phyloP scores from a whole-genome alignment of 2,888 invertebrate species.

The Spodoptera littoralis region DNA sequence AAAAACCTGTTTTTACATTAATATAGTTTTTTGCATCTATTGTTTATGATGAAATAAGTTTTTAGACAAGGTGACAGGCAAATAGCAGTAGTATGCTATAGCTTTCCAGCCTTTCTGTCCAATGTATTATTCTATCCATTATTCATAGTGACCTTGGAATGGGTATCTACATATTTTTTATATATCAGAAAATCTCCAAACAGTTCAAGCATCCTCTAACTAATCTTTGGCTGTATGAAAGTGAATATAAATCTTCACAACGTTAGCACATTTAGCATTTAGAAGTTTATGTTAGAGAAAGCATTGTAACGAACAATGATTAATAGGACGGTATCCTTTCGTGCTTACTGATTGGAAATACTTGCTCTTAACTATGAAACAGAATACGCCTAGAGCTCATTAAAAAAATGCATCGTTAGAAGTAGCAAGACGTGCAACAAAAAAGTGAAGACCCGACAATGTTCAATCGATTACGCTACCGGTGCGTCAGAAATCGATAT shows the following conservation, averaged over 20 bases:
- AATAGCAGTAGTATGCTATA: too few species aligned
- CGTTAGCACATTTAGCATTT: slow-evolving; percentile 26
- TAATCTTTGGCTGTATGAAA: slow-evolving; percentile 18
- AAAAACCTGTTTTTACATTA: too few species aligned
- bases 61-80: too few species aligned
- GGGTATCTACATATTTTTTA: too few species aligned
- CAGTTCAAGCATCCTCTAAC: too few species aligned
- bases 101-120: too few species aligned
- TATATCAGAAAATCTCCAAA: too few species aligned
- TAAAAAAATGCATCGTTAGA: slow-evolving; percentile 1
- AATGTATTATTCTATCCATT: too few species aligned
- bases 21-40: too few species aligned
- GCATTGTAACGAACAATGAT: slow-evolving; percentile 13
- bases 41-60: too few species aligned
- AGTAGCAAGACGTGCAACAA: not conserved
- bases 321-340: slow-evolving; percentile 3
- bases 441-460: slow-evolving; percentile 27
- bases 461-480: slow-evolving; percentile 36
- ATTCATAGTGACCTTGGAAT: too few species aligned
- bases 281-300: slow-evolving; percentile 29
- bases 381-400: not conserved
- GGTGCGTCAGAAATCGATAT: slow-evolving; percentile 42
- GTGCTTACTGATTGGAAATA: not conserved
- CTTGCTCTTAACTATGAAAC: not conserved
- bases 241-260: slow-evolving; percentile 30